Percentiles rank a stretch among this genome's conserved stretches.
Evolutionary conservation across 2,888 invertebrate genomes (phyloP).

Genomic region (Pyrrhosoma nymphula): DNA sequence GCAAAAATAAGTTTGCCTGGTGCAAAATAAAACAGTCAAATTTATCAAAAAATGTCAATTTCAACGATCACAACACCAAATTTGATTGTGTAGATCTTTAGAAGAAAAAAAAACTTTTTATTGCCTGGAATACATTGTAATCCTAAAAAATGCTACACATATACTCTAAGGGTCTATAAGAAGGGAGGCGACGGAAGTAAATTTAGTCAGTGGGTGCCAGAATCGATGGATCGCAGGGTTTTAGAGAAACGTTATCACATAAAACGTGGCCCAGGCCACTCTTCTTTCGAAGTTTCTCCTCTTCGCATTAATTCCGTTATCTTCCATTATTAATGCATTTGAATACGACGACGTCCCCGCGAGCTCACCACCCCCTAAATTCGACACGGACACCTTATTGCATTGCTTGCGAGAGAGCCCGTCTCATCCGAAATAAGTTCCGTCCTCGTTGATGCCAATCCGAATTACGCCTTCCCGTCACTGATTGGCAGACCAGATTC

Average conservation of each 20-base stretch:
- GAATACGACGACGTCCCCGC: neutral
- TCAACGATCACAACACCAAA: too few relatives aligned
- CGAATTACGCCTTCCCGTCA: slow-evolving; percentile 29
- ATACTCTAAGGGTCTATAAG: too few relatives aligned
- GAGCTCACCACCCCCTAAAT: neutral
- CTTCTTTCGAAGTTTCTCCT: neutral
- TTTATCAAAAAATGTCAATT: too few relatives aligned
- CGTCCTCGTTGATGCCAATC: slow-evolving; percentile 52
- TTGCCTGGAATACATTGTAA: too few relatives aligned
- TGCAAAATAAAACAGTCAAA: too few relatives aligned
- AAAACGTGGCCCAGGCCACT: neutral
- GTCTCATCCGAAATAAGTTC: slow-evolving; percentile 19
- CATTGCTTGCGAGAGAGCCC: neutral
- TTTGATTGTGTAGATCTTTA: too few relatives aligned
- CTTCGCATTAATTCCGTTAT: neutral
- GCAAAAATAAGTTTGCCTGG: too few relatives aligned
- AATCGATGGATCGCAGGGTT: neutral
- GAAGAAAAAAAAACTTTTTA: too few relatives aligned
- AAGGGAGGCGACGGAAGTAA: neutral
- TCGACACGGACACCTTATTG: neutral
- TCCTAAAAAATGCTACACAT: too few relatives aligned
- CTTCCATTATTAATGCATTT: neutral
- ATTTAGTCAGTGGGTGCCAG: neutral
- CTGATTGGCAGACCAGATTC: slow-evolving; percentile 31
- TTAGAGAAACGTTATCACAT: slow-evolving; percentile 3